Percentiles rank a stretch among this genome's conserved stretches.
These are phyloP conservation scores for Amphibalanus amphitrite DNA, from an alignment of 1,140 invertebrate species.

Conservation along the genomic window DNA sequence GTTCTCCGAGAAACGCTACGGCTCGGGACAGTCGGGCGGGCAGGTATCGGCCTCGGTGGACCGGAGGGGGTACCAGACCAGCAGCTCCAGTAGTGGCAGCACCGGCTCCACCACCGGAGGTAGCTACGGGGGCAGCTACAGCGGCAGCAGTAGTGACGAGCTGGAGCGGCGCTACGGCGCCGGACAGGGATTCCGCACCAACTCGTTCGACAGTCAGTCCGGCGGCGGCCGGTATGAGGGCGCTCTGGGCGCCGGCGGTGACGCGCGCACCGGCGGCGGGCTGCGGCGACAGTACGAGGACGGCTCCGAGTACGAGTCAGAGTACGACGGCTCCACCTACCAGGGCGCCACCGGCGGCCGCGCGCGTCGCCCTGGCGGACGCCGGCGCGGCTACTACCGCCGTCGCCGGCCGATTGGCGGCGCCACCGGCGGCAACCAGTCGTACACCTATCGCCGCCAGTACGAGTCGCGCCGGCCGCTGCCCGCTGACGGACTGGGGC, in stretches of 20 bases:
- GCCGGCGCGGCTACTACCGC: slow-evolving; percentile 50
- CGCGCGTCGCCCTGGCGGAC: slow-evolving; percentile 23
- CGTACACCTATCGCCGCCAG: slow-evolving; percentile 37
- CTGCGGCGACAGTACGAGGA: slow-evolving; percentile 1
- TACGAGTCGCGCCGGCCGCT: not conserved
- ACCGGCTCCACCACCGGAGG: slow-evolving; percentile 1
- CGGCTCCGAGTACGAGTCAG: slow-evolving; percentile 8
- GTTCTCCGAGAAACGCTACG: too few relatives aligned
- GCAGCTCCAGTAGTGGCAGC: too few relatives aligned
- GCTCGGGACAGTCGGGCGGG: too few relatives aligned
- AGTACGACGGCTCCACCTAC: slow-evolving; percentile 5
- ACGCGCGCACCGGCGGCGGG: not conserved
- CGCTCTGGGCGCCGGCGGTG: not conserved
- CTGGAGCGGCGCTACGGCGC: not conserved
- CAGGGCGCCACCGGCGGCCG: slow-evolving; percentile 4
- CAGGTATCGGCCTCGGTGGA: not conserved
- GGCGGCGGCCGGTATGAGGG: too few relatives aligned
- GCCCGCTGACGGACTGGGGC: not conserved
- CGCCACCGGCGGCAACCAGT: slow-evolving; percentile 27
- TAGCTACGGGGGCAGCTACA: not conserved
- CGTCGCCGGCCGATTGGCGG: slow-evolving; percentile 45
- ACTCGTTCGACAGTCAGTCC: not conserved
- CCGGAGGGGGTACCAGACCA: not conserved
- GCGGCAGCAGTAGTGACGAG: slow-evolving; percentile 1
- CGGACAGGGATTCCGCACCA: not conserved